Evolutionary conservation across 2,888 invertebrate species (phyloP), one percentile per base, ranked within the genome.

Genomic region (Eristalis intricaria): DNA sequence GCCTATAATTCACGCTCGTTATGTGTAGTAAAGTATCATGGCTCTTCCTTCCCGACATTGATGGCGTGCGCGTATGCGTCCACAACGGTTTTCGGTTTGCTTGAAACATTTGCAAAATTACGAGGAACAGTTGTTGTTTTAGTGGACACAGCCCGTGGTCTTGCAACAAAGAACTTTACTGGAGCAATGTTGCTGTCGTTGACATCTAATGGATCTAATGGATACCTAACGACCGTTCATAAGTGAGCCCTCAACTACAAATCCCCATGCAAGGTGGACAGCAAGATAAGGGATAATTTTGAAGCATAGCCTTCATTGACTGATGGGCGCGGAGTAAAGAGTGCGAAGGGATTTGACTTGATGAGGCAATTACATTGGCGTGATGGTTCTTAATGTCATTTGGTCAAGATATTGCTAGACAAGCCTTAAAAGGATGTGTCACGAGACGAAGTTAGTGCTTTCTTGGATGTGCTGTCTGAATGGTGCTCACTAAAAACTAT

Each of bases 1-100:
- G 58, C 40, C 35, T 60, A 66, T 73, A 71, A 73, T 73, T 73
- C 22, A 66, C 60, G 43, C 58, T 50, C 66, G 40, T 66, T 73
- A 60, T 29, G 58, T 50, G 50, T 19, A 50, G 60, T 15, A 29
- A 60, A 60, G 60, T 26, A 29, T 60, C 60, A 23, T 60, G 26
- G 26, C 23, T 50, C 50, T 19, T 8, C 19, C 19, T 19, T 50
- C 7, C 29, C 29, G n/a, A 3, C 43, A 5, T 50, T 50, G 7
- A 10, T n/a, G 50, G 8, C 19, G 19, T n/a, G n/a, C 50, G 19
- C 50, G 50, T 19, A 50, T 50, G 50, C 19, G 50, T 43, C 19
- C 8, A 5, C 43, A 8, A 50, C 50, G 4, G 50, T 7, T 15
- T 15, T 1, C n/a, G 50, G n/a, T 50, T 50, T 50, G 50, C 19